Evolutionary conservation across 2,113 vertebrate species (phyloP).

Genomic region (Austrofundulus limnaeus): DNA sequence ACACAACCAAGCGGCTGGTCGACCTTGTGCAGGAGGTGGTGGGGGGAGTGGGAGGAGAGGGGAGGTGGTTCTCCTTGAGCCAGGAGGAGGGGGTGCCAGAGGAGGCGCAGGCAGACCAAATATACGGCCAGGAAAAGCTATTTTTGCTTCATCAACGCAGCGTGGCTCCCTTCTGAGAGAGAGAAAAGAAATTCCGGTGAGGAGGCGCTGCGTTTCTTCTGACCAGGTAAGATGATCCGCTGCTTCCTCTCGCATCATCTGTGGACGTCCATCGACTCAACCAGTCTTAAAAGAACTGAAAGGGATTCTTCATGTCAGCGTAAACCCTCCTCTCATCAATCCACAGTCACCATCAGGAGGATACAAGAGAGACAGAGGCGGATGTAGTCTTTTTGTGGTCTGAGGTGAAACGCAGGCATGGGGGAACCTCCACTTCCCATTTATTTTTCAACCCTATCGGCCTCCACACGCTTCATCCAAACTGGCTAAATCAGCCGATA

Average conservation of each 20-base stretch:
- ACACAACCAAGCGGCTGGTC: slow-evolving; percentile 47
- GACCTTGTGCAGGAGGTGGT: slow-evolving; percentile 70
- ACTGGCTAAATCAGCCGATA: no score
- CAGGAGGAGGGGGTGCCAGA: slow-evolving; percentile 47
- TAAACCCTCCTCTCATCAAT: background rate
- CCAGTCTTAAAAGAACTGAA: no score
- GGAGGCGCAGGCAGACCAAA: slow-evolving; percentile 50
- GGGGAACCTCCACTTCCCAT: no score
- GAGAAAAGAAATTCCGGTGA: no score
- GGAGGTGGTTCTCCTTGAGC: slow-evolving; percentile 51
- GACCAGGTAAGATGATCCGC: slow-evolving; percentile 53
- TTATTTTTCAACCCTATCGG: no score
- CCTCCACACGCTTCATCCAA: no score
- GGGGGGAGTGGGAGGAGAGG: slow-evolving; percentile 32
- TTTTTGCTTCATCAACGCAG: slow-evolving; percentile 63
- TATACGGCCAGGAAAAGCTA: slow-evolving; percentile 53
- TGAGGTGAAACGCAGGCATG: no score
- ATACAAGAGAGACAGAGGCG: no score
- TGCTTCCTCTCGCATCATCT: background rate
- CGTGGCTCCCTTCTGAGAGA: slow-evolving; percentile 20
- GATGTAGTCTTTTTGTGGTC: no score
- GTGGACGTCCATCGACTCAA: background rate
- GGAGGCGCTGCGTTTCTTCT: slow-evolving; percentile 16
- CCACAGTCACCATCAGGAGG: no score
- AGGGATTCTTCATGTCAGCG: no score